phyloP scores from a whole-genome alignment of 92 coral and sea anemone species.

The Meandrina meandrites region DNA sequence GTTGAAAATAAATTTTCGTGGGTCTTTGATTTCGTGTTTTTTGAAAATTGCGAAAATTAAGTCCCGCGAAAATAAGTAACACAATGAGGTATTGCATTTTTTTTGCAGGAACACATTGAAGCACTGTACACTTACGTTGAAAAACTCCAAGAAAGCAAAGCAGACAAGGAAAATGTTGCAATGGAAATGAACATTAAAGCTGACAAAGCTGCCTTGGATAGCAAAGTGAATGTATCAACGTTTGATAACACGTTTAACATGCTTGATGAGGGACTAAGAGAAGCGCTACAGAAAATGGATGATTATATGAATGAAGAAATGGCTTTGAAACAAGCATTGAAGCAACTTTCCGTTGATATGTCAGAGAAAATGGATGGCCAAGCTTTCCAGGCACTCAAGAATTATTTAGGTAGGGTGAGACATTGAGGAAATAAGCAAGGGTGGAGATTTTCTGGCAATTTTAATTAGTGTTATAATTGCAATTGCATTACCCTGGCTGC shows the following conservation, averaged over 20 bases:
- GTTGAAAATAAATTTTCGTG: too few species aligned
- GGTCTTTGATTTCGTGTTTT: too few species aligned
- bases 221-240: constrained; percentile 87
- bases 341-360: constrained; percentile 86
- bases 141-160: constrained; percentile 85
- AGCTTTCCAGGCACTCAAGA: constrained; percentile 83
- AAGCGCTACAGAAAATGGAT: constrained; percentile 97
- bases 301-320: constrained; percentile 96
- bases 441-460: background rate
- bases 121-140: constrained; percentile 78
- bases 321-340: constrained; percentile 89
- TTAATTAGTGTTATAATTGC: too few species aligned
- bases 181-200: constrained; percentile 95
- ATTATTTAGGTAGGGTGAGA: constrained; percentile 73
- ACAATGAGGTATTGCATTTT: too few species aligned
- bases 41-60: too few species aligned
- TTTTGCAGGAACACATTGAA: constrained; percentile 75
- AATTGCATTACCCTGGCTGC: too few species aligned
- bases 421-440: background rate
- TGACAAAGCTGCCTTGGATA: constrained; percentile 89
- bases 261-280: constrained; percentile 91
- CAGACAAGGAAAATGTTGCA: constrained; percentile 97
- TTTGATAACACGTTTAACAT: constrained; percentile 85
- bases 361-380: constrained; percentile 93
- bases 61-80: too few species aligned